Base-by-base conservation (phyloP, 2,113 vertebrate species). In the Sphaerodactylus townsendi region DNA sequence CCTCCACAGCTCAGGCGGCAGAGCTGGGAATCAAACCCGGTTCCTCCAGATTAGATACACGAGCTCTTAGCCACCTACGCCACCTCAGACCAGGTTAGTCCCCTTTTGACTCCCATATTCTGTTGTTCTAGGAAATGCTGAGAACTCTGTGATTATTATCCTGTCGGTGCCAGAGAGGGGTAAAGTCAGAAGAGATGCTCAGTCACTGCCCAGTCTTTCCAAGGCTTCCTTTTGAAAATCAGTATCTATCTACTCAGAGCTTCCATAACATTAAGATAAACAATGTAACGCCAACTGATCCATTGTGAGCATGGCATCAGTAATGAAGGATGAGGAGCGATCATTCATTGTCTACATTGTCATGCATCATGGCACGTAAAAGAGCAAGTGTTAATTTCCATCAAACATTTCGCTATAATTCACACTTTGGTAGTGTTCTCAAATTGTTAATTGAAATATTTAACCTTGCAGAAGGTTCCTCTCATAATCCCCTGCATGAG, bases 371-470 rank as follows among this genome's bases (percentile, higher is more conserved):
- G 28, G 71, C 56, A 65, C 48, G 8, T 44, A 41, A 86, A 71
- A 82, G 66, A 82, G 23, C 74, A 78, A 86, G 80, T 82, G 74
- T 78, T 86, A 82, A 78, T 78, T 77, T 82, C 73, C 74, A 82
- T 66, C 80, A 77, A 86, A 72, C 69, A 35, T 64, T 78, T 39
- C 77, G 19, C 74, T 39, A 78, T 82, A 86, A 82, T 78, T 82
- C 85, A 86, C 66, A 78, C 66, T 72, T 71, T 65, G 62, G 80
- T 78, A 81, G 72, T 65, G 81, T 86, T 82, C 74, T 86, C 68
- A 78, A 73, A 86, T 82, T 86, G 80, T 86, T 82, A 86, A 82
- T 78, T 82, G 85, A 82, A 86, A 86, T 82, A 74, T 78, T 86
- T 82, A 86, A 86, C 80, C 80, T 82, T 86, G 85, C 74, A 86